Evolutionary conservation across 2,888 invertebrate genomes (phyloP), one percentile per base, ranked within the genome.

Genomic region (Lasioglossum pauxillum): DNA sequence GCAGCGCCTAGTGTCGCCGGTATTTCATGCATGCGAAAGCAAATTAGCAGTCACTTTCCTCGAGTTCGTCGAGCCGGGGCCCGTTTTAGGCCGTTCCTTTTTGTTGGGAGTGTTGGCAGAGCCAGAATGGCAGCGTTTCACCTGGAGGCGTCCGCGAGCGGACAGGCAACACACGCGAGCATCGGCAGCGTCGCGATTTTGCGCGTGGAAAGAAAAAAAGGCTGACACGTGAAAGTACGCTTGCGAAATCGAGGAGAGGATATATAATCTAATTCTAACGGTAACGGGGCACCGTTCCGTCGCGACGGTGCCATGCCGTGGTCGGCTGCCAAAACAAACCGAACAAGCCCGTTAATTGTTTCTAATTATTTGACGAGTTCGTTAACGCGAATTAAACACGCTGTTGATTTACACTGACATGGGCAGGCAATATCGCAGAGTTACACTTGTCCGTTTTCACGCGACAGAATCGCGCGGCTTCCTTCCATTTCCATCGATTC

Each of bases 161-260:
- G 27, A 16, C 27, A 2, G 60, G 2, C 14, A 27, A 27, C 60
- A 5, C n/a, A 31, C 35, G 82, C 73, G 71, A 60, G 16, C 12
- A 35, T 69, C 19, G 64, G 64, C 64, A 2, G 71, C 41, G 41
- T 73, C 49, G 53, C 86, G 82, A 82, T 78, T 84, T 53, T 14
- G 76, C 72, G 72, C 67, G 78, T 19, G 35, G 67, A 53, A 53
- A 8, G 67, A 72, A 75, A 78, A 82, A 64, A 67, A 77, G 69
- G 49, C 44, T 60, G 86, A 86, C 74, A 82, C 87, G 86, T 78
- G 86, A 86, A 82, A 86, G 86, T 86, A 78, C 76, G 74, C 78
- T 78, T 76, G 82, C 78, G 78, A 82, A 86, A 86, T 85, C 86
- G 73, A 69, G 87, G 78, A 76, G 77, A 82, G 74, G 80, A 82